Evolutionary conservation across 2,888 invertebrate species (phyloP).

Genomic region (Harmothoe impar): DNA sequence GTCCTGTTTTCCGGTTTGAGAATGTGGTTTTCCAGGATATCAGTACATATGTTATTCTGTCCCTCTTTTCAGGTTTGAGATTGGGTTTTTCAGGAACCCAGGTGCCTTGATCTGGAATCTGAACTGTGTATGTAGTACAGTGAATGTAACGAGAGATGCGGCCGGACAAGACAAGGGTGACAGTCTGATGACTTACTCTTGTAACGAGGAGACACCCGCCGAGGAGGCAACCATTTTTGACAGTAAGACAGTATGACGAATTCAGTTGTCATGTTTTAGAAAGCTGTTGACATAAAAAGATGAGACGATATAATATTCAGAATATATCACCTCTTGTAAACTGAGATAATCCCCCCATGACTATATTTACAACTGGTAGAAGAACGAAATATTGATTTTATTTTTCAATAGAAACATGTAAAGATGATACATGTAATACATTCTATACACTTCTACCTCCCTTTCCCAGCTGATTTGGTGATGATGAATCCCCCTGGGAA

Average conservation of each 20-base stretch:
- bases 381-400: too few relatives aligned
- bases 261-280: not conserved
- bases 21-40: too few relatives aligned
- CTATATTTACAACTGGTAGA: too few relatives aligned
- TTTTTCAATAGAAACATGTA: too few relatives aligned
- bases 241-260: not conserved
- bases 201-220: not conserved
- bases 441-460: not conserved
- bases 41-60: too few relatives aligned
- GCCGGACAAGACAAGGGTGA: not conserved
- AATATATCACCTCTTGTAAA: too few relatives aligned
- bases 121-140: constrained; percentile 17
- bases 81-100: constrained; percentile 22
- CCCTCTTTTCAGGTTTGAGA: constrained; percentile 50
- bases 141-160: constrained; percentile 19
- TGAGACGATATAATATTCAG: too few relatives aligned
- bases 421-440: too few relatives aligned
- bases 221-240: constrained; percentile 23
- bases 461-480: constrained; percentile 19
- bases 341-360: too few relatives aligned
- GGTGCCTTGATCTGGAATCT: constrained; percentile 44
- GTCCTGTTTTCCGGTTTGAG: too few relatives aligned
- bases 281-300: too few relatives aligned
- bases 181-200: constrained; percentile 40
- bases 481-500: constrained; percentile 27